Evolutionary conservation across 2,113 vertebrate species (phyloP).

Genomic region (Corythaeola cristata): DNA sequence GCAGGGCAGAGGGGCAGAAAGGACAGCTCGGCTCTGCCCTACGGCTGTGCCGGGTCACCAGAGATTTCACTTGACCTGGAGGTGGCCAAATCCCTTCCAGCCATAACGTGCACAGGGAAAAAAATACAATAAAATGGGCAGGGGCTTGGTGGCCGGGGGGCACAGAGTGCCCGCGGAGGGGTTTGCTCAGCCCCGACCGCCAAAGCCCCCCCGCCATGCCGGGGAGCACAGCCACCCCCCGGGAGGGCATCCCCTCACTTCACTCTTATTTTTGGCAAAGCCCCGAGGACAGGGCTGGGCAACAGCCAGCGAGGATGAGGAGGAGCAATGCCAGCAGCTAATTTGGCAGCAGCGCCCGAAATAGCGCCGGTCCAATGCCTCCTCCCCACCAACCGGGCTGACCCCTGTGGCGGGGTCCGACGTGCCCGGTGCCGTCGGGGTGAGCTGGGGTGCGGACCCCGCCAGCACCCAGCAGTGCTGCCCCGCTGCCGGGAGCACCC

Average conservation of each 20-base stretch:
- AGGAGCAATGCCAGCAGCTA: not conserved
- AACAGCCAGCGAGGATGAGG: not conserved
- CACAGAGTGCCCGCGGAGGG: not conserved
- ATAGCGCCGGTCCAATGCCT: not conserved
- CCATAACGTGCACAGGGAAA: not conserved
- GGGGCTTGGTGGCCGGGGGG: not conserved
- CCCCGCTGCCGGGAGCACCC: not conserved
- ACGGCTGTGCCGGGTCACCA: not conserved
- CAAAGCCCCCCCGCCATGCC: accelerated
- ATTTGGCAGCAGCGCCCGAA: not conserved
- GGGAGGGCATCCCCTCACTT: not conserved
- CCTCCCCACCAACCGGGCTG: too few species aligned
- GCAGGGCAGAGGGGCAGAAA: not conserved
- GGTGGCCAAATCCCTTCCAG: not conserved
- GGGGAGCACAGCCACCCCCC: not conserved
- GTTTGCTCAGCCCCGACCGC: accelerated
- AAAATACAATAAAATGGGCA: too few species aligned
- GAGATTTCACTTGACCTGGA: not conserved
- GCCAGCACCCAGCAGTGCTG: not conserved
- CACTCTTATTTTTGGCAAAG: not conserved
- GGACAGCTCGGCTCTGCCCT: not conserved
- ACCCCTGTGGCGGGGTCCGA: accelerated
- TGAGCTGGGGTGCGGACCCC: accelerated
- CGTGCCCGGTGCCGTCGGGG: accelerated
- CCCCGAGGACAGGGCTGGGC: not conserved